Evolutionary conservation across 2,113 vertebrate genomes (phyloP).

Genomic region (Menidia beryllina): DNA sequence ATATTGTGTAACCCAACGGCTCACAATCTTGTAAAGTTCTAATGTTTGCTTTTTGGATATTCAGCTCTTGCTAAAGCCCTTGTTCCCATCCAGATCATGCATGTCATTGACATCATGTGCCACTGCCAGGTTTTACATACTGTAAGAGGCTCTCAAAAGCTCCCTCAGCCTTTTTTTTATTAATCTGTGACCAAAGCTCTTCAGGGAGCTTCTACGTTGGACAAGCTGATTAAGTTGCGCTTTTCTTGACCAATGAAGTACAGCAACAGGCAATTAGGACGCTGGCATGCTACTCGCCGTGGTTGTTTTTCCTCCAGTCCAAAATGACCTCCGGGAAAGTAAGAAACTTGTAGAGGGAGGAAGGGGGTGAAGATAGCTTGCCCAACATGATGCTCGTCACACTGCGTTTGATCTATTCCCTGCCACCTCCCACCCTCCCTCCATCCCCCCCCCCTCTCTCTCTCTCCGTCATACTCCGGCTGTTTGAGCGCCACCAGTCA

Average conservation of each 20-base stretch:
- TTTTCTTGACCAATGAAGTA: conserved; percentile 63
- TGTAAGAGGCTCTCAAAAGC: neutral
- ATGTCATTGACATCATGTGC: neutral
- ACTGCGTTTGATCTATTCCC: conserved; percentile 60
- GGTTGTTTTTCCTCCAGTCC: conserved; percentile 46
- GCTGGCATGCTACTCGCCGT: conserved; percentile 10
- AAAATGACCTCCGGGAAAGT: conserved; percentile 57
- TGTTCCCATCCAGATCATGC: neutral
- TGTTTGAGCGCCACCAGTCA: conserved; percentile 36
- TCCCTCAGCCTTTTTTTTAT: neutral
- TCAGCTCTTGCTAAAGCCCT: too few relatives aligned
- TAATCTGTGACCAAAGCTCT: conserved; percentile 17
- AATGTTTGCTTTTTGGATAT: neutral
- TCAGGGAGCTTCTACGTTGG: conserved; percentile 28
- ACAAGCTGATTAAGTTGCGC: conserved; percentile 58
- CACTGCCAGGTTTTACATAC: neutral
- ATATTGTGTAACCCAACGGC: too few relatives aligned
- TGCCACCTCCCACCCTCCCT: conserved; percentile 4
- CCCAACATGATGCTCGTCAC: conserved; percentile 56
- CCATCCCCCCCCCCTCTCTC: neutral
- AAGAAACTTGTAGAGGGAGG: conserved; percentile 26
- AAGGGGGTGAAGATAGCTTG: conserved; percentile 23
- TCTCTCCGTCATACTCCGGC: conserved; percentile 28
- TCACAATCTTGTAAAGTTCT: neutral
- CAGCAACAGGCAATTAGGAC: conserved; percentile 48